Evolutionary conservation across 2,113 vertebrate genomes (phyloP).

Genomic region (Thomomys bottae): DNA sequence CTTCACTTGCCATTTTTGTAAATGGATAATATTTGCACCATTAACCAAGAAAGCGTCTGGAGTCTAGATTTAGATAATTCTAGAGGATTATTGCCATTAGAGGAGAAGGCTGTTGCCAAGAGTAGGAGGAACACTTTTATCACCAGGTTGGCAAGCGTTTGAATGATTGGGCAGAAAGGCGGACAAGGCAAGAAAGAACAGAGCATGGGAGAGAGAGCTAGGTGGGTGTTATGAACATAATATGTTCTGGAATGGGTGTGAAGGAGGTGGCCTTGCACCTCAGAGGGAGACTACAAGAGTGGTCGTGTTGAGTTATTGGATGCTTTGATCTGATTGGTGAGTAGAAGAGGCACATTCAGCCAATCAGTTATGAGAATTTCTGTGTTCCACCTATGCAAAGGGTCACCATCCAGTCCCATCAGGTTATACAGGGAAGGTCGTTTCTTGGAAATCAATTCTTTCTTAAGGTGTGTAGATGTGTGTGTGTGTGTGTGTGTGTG

Average conservation of each 20-base stretch:
- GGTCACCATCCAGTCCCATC: not conserved
- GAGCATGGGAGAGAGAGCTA: not conserved
- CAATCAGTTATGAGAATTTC: not conserved
- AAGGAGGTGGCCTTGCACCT: not conserved
- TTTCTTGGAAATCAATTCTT: not conserved
- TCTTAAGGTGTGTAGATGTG: no score
- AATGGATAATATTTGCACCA: not conserved
- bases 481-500: no score
- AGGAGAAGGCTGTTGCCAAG: no score
- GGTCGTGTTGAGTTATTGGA: no score
- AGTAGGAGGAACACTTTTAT: not conserved
- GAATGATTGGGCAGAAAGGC: not conserved
- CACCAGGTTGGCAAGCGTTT: not conserved
- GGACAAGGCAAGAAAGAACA: not conserved
- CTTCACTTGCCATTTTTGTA: not conserved
- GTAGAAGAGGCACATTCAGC: not conserved
- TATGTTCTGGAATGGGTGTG: not conserved
- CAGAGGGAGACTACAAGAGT: not conserved
- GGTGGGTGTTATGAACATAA: not conserved
- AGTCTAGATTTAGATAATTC: no score
- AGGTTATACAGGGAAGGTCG: no score
- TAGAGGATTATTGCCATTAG: no score
- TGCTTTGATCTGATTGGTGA: not conserved
- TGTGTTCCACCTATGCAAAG: not conserved
- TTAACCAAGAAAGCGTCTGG: no score